Percentiles rank a stretch among this genome's conserved stretches.
phyloP scores from a whole-genome alignment of 2,888 invertebrate genomes.

The Camponotus fellah region DNA sequence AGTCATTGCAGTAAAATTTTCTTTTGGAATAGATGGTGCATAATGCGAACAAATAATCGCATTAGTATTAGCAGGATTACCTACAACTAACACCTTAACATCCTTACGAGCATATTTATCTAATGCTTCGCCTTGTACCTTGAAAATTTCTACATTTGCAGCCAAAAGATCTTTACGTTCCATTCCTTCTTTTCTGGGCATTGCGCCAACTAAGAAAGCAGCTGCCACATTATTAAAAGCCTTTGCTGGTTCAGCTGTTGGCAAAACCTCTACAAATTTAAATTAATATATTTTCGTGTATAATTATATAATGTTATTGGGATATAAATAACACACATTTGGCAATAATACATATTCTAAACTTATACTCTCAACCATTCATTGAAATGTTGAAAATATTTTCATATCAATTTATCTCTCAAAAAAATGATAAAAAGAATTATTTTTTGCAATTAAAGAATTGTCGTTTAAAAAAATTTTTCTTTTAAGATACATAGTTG shows the following conservation, averaged over 20 bases:
- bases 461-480: not conserved
- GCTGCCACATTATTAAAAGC: slow-evolving; percentile 99
- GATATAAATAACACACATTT: not conserved
- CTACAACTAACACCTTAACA: slow-evolving; percentile 98
- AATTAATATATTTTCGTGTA: not conserved
- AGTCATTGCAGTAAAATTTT: slow-evolving; percentile 99
- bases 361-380: not conserved
- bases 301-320: not conserved
- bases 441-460: not conserved
- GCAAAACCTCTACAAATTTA: slow-evolving; percentile 89
- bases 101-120: slow-evolving; percentile 96
- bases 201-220: slow-evolving; percentile 98
- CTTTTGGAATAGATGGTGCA: slow-evolving; percentile 97
- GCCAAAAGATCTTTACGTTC: slow-evolving; percentile 98
- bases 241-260: slow-evolving; percentile 94
- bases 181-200: slow-evolving; percentile 99
- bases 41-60: slow-evolving; percentile 98
- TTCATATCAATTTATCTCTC: not conserved
- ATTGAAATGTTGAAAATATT: not conserved
- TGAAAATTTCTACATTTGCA: slow-evolving; percentile 99
- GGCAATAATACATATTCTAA: not conserved
- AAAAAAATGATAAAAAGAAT: not conserved
- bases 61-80: slow-evolving; percentile 99
- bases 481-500: not conserved
- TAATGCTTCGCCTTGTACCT: slow-evolving; percentile 97